phyloP scores from a whole-genome alignment of 2,888 invertebrate species.

The Congeria kusceri region DNA sequence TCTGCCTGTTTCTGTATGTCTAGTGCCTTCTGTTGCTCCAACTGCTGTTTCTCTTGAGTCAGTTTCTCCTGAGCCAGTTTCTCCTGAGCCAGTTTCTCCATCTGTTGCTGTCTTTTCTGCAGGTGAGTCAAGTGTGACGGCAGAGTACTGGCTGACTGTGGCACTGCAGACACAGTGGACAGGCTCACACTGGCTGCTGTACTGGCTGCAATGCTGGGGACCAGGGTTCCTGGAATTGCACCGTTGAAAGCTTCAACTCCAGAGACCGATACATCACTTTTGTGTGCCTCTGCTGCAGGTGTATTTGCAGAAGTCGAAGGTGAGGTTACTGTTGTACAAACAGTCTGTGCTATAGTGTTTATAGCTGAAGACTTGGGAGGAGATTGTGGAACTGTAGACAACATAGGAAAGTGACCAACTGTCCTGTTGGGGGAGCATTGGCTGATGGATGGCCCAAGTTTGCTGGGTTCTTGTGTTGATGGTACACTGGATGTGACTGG shows the following conservation, averaged over 20 bases:
- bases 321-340: slow-evolving; percentile 34
- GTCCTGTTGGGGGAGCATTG: slow-evolving; percentile 3
- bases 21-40: slow-evolving; percentile 42
- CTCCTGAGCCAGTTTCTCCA: slow-evolving; percentile 38
- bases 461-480: background rate
- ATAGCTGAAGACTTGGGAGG: slow-evolving; percentile 26
- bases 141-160: slow-evolving; percentile 32
- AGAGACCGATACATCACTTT: slow-evolving; percentile 15
- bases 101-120: slow-evolving; percentile 24
- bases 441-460: background rate
- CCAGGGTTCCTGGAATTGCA: slow-evolving; percentile 43
- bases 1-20: slow-evolving; percentile 54
- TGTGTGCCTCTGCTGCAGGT: slow-evolving; percentile 26
- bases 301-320: slow-evolving; percentile 41
- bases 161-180: slow-evolving; percentile 29
- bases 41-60: slow-evolving; percentile 24
- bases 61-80: no score
- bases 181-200: slow-evolving; percentile 42
- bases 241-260: slow-evolving; percentile 33
- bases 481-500: background rate
- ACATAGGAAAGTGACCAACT: slow-evolving; percentile 16
- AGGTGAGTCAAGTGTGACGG: slow-evolving; percentile 21
- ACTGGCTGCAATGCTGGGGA: slow-evolving; percentile 51
- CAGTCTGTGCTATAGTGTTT: slow-evolving; percentile 40
- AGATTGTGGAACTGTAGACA: slow-evolving; percentile 20